These are phyloP conservation scores for Stichopus horrens DNA, from an alignment of 53 echinoderm and acorn worm species.

Conservation along the genomic window DNA sequence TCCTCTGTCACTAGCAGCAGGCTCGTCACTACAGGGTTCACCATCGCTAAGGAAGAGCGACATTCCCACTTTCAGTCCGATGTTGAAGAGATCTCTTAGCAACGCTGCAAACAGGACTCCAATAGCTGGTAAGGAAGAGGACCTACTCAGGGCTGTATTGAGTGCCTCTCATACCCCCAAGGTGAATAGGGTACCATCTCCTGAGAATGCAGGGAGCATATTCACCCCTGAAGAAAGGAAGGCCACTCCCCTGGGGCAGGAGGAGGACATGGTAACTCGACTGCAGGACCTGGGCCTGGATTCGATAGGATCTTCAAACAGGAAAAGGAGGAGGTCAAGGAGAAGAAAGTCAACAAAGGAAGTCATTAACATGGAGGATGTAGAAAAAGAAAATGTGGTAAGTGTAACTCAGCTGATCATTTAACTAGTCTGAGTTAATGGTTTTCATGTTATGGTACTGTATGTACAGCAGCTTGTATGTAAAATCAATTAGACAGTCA, in stretches of 20 bases:
- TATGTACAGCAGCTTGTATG: too few relatives aligned
- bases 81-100: not conserved
- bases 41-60: not conserved
- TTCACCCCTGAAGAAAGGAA: constrained; percentile 2
- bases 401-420: not conserved
- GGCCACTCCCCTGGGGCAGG: not conserved
- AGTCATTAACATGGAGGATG: not conserved
- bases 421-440: too few relatives aligned
- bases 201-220: constrained; percentile 3
- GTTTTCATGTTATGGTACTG: too few relatives aligned
- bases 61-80: not conserved
- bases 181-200: not conserved
- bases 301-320: constrained; percentile 1
- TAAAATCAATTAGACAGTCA: too few relatives aligned
- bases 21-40: not conserved
- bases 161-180: constrained; percentile 13
- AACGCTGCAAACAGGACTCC: not conserved
- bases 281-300: constrained; percentile 22
- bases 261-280: constrained; percentile 23
- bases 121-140: not conserved
- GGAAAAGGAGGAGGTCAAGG: constrained; percentile 20
- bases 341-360: constrained; percentile 19
- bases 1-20: constrained; percentile 3
- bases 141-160: constrained; percentile 1
- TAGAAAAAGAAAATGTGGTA: constrained; percentile 33